Conservation (phyloP, 2,113 vertebrate genomes). For the Leptosomus discolor region DNA sequence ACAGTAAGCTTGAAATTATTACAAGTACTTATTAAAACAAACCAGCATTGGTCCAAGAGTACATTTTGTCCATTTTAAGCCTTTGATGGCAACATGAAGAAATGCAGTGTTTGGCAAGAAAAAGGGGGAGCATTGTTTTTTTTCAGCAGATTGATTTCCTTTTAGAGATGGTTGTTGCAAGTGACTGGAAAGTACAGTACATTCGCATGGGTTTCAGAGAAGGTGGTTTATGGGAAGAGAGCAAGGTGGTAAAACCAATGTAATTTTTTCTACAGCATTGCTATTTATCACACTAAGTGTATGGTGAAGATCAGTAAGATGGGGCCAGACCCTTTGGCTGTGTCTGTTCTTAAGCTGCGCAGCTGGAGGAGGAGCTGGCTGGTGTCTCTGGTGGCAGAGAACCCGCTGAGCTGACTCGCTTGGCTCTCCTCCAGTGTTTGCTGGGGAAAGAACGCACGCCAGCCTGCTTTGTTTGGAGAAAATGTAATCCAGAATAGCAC, state of each 20-base stretch:
- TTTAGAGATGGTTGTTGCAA: not conserved
- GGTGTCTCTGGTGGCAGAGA: not conserved
- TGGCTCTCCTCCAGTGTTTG: not conserved
- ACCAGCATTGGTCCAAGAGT: not conserved
- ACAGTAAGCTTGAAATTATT: not conserved
- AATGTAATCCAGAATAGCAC: not conserved
- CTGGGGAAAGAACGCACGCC: not conserved
- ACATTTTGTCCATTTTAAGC: not conserved
- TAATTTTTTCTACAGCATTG: not conserved
- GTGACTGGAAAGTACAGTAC: not conserved
- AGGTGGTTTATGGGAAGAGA: not conserved
- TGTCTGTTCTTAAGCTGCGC: not conserved
- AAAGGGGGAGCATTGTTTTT: not conserved
- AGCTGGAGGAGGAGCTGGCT: not conserved
- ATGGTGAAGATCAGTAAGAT: not conserved
- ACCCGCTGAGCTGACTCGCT: not conserved
- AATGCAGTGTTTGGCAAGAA: not conserved
- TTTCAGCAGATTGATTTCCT: not conserved
- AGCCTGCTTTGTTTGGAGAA: not conserved
- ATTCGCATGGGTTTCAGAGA: not conserved
- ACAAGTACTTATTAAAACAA: not conserved
- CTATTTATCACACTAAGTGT: not conserved
- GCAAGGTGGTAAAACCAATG: not conserved
- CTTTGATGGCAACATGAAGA: rapidly evolving
- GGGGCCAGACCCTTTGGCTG: not conserved